Base-by-base conservation (phyloP, 1,140 invertebrate genomes). In the Mylabris phalerata region DNA sequence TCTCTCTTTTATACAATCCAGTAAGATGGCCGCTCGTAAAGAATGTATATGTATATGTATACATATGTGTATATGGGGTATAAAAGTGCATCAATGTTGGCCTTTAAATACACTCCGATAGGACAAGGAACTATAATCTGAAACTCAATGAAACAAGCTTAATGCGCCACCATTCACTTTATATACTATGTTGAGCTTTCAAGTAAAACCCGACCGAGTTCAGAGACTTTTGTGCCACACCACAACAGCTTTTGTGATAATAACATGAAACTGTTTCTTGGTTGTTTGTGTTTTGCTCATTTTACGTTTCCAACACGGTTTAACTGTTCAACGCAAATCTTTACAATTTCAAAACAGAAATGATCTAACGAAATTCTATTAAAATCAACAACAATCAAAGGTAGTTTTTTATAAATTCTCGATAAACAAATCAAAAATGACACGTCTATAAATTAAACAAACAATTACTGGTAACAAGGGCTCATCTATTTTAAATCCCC, bases 11-110 rank as follows among this genome's bases (percentile, higher is more conserved):
- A 9, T 42, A 42, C 4, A 42, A 42, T 4, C 9, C 41, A 27
- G 48, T 66, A 68, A 68, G 67, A 68, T 68, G 67, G 65, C 67
- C 61, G 67, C 65, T 67, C 67, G 65, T 68, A 68, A 68, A 67
- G 58, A 32, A 32, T 5, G 32, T 32, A 7, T 32, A 32, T 32
- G 32, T 32, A 7, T 4, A 5, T 32, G 7, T 32, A 32, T 32
- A 7, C 4, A 32, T 32, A 32, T 7, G 32, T 19, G 19, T 19
- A 19, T 19, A 19, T 1, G 60, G 62, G 64, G 64, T 61, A 63
- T 65, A 68, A 68, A 68, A 68, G 63, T 68, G 67, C 67, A 68
- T 65, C 67, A 61, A 60, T 32, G 67, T 65, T 57, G 55, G 65
- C 63, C 65, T 55, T 50, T 57, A 38, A 48, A 55, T 52, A 55